Evolutionary conservation across 2,113 vertebrate genomes (phyloP), one percentile per base, ranked within the genome.

Genomic region (Forbesichthys papilliferus): DNA sequence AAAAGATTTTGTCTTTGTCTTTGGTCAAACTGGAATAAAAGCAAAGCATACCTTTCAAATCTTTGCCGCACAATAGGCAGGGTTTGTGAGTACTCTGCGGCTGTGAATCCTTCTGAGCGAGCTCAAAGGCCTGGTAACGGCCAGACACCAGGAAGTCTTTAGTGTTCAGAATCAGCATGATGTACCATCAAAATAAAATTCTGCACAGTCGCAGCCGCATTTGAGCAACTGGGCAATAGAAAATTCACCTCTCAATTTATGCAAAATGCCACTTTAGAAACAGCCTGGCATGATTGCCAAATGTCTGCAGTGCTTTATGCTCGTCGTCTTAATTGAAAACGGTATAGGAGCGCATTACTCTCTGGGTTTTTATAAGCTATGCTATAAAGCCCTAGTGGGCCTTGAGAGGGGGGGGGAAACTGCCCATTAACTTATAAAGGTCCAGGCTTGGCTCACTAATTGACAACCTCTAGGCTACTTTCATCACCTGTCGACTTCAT

Each of bases 401-500:
- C 80, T 83, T 76, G 71, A 82, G 64, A 84, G 91, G 27, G 27
- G 27, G 27, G 83, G 85, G 91, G 91, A 92, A 91, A 91, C 88
- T 91, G 91, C 91, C 91, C 92, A 93, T 94, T 95, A 95, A 95
- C 90, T 95, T 94, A 94, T 92, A 87, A 87, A 87, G 86, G 93
- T 92, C 92, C 93, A 94, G 94, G 93, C 93, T 88, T 84, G 85
- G 87, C 90, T 93, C 89, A 86, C 90, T 95, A 95, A 96, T 93
- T 94, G 94, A 95, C 92, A 94, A 94, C 93, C 93, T 95, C 93
- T 92, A 94, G 94, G 94, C 91, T 92, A 93, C 95, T 95, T 96
- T 96, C 94, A 95, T 95, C 94, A 94, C 93, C 93, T 95, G 94
- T 95, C 93, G 91, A 94, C 92, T 94, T 94, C 92, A 93, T 95